Conservation (phyloP, 2,888 invertebrate genomes). For the Stenotaenia linearis region DNA sequence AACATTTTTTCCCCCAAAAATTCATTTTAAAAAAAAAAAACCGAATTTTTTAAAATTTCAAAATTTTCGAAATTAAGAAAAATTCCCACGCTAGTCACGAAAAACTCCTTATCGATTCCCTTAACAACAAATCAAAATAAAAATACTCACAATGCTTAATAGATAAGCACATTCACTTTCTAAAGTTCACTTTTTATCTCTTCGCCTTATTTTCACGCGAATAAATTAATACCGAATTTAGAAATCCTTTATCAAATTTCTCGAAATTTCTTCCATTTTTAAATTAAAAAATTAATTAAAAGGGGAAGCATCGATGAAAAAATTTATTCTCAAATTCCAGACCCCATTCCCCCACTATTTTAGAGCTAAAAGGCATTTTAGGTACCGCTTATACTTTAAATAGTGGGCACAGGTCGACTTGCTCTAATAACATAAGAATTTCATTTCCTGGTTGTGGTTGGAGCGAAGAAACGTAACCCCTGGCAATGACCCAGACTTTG, state of each 20-base stretch:
- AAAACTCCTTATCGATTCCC: too few relatives aligned
- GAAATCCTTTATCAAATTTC: too few relatives aligned
- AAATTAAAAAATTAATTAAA: too few relatives aligned
- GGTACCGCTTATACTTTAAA: neutral
- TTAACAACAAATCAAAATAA: too few relatives aligned
- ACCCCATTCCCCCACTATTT: too few relatives aligned
- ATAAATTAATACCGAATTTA: neutral
- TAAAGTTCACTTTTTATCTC: neutral
- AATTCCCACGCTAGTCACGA: too few relatives aligned
- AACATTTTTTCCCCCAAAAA: neutral
- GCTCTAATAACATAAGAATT: conserved; percentile 17
- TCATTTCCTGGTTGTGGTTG: conserved; percentile 27
- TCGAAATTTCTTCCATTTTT: neutral
- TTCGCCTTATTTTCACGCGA: neutral
- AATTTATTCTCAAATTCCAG: too few relatives aligned
- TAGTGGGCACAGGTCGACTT: conserved; percentile 5
- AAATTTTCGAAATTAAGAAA: neutral
- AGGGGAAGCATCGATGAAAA: too few relatives aligned
- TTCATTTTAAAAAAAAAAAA: too few relatives aligned
- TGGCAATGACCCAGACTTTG: conserved; percentile 29
- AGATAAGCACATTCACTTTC: neutral
- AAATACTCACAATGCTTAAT: neutral
- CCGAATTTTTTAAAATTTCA: neutral
- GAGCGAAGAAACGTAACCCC: neutral
- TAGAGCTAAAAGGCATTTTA: neutral